Conservation (phyloP, 2,888 invertebrate genomes). For the Gymnosoma rotundatum region DNA sequence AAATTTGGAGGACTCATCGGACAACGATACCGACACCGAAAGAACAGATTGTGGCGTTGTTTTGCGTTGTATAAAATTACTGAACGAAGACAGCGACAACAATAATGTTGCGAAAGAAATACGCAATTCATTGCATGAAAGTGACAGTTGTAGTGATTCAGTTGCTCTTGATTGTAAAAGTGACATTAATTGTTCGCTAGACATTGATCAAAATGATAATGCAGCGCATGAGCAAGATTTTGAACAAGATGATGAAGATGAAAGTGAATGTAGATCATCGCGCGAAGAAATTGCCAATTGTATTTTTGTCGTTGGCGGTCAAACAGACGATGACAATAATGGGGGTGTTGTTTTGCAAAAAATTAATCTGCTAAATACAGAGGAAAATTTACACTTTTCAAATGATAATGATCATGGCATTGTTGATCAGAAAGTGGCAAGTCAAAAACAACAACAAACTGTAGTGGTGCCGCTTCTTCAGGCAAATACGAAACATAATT, state of each 20-base stretch:
- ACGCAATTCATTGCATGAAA: slow-evolving; percentile 66
- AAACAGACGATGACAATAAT: slow-evolving; percentile 76
- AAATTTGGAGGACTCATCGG: slow-evolving; percentile 85
- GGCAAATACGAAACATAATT: slow-evolving; percentile 69
- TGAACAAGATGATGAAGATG: slow-evolving; percentile 73
- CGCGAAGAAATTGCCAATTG: slow-evolving; percentile 78
- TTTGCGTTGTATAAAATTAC: slow-evolving; percentile 79
- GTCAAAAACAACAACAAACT: slow-evolving; percentile 44
- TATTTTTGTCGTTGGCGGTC: slow-evolving; percentile 78
- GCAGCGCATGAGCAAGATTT: slow-evolving; percentile 29
- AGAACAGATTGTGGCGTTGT: slow-evolving; percentile 82
- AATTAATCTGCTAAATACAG: slow-evolving; percentile 74
- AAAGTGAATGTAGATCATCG: slow-evolving; percentile 75
- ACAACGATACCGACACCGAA: slow-evolving; percentile 85
- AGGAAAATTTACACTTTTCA: slow-evolving; percentile 45
- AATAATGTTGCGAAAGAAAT: slow-evolving; percentile 45
- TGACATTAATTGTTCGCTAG: slow-evolving; percentile 41
- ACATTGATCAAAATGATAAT: slow-evolving; percentile 29
- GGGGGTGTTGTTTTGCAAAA: slow-evolving; percentile 77
- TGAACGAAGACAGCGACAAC: slow-evolving; percentile 71
- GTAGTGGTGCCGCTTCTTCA: slow-evolving; percentile 46
- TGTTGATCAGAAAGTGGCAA: slow-evolving; percentile 74
- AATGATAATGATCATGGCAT: slow-evolving; percentile 71
- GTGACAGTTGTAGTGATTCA: slow-evolving; percentile 69
- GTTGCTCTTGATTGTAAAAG: slow-evolving; percentile 64